These are phyloP conservation scores for Leptinotarsa undecemlineata DNA, from an alignment of 1,140 invertebrate genomes.

Conservation along the genomic window DNA sequence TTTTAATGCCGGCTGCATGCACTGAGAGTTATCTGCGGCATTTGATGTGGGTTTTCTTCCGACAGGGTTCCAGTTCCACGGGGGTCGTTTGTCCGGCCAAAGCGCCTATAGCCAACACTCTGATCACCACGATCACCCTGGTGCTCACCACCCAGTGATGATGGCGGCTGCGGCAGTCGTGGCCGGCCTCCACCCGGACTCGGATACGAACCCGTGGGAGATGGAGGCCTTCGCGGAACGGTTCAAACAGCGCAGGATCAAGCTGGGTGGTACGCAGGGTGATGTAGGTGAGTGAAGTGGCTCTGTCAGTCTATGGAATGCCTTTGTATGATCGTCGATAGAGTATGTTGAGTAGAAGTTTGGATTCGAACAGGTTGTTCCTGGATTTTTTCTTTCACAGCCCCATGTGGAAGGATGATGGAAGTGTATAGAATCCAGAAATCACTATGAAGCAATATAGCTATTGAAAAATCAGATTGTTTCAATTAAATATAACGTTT, in stretches of 20 bases:
- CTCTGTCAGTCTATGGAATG: too few relatives aligned
- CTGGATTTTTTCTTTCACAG: too few relatives aligned
- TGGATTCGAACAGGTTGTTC: too few relatives aligned
- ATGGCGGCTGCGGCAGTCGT: constrained; percentile 72
- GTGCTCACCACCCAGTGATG: constrained; percentile 73
- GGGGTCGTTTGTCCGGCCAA: not conserved
- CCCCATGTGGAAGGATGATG: too few relatives aligned
- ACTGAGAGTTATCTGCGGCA: not conserved
- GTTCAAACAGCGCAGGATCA: constrained; percentile 99
- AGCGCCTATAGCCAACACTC: constrained; percentile 44
- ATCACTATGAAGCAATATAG: too few relatives aligned
- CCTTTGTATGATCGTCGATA: too few relatives aligned
- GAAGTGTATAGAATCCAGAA: too few relatives aligned
- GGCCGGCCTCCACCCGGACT: constrained; percentile 81
- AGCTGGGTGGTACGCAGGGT: constrained; percentile 97
- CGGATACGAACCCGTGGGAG: constrained; percentile 94
- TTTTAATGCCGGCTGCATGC: not conserved
- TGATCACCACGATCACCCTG: constrained; percentile 57
- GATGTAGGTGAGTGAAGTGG: constrained; percentile 71
- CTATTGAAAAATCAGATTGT: too few relatives aligned
- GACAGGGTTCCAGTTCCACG: not conserved
- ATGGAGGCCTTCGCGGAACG: constrained; percentile 96
- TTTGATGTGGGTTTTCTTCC: not conserved
- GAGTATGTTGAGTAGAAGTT: too few relatives aligned
- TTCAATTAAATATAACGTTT: too few relatives aligned